A percentile compares a stretch with the other conserved stretches of the same genome.
These are phyloP conservation scores for Borostomias antarcticus DNA, from an alignment of 2,797 vertebrate genomes.

Conservation along the genomic window DNA sequence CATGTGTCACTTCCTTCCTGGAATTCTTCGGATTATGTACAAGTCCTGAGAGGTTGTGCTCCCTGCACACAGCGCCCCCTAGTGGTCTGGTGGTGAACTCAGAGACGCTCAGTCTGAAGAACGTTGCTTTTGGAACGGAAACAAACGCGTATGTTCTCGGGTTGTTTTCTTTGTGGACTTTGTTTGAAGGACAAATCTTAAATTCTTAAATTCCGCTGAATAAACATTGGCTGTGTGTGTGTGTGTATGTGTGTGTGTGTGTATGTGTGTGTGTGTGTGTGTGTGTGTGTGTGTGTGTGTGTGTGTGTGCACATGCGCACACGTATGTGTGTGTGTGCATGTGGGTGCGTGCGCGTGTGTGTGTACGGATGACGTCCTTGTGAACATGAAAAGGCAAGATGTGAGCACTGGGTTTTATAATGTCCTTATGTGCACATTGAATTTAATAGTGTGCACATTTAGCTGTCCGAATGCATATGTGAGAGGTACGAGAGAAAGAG, in stretches of 20 bases:
- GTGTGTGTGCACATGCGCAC: no score
- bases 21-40: constrained; percentile 28
- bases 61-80: constrained; percentile 24
- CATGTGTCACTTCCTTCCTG: constrained; percentile 47
- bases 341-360: no score
- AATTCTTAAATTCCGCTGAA: not conserved
- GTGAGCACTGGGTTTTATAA: not conserved
- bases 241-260: not conserved
- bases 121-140: not conserved
- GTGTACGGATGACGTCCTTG: not conserved
- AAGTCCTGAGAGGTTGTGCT: constrained; percentile 33
- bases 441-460: not conserved
- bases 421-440: not conserved
- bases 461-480: constrained; percentile 29
- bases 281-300: no score
- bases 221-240: not conserved
- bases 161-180: not conserved
- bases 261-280: not conserved
- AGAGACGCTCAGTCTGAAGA: constrained; percentile 23
- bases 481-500: constrained; percentile 5
- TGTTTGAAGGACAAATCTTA: not conserved
- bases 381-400: constrained; percentile 3
- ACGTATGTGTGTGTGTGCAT: not conserved
- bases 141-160: not conserved
- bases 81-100: constrained; percentile 27